A percentile compares a stretch with the other conserved stretches of the same genome.
phyloP scores from a whole-genome alignment of 2,113 vertebrate species.

The Alces alces region DNA sequence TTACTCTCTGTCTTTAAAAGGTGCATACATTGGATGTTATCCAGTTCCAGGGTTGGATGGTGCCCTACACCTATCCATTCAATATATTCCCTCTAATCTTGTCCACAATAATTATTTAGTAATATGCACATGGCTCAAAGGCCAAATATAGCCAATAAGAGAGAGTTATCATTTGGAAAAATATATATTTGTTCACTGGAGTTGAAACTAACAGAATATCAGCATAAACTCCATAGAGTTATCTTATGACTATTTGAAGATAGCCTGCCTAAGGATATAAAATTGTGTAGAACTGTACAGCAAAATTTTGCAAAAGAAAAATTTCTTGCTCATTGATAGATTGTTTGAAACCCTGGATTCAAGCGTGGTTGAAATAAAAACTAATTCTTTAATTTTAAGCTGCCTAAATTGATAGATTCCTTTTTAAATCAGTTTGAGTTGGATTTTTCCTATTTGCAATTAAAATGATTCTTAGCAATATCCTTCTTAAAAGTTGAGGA shows the following conservation, averaged over 20 bases:
- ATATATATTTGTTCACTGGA: not conserved
- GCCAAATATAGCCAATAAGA: not conserved
- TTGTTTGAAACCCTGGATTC: not conserved
- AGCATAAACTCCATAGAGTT: not conserved
- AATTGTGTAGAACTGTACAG: not conserved
- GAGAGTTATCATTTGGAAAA: not conserved
- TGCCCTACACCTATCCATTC: not conserved
- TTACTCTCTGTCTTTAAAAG: not conserved
- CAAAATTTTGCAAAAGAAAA: not conserved
- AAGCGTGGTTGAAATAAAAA: not conserved
- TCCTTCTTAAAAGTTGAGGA: not conserved
- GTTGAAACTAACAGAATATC: not conserved
- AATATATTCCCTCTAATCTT: not conserved
- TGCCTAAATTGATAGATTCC: not conserved
- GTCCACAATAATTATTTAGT: not conserved
- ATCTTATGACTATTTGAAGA: not conserved
- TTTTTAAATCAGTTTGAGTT: not conserved
- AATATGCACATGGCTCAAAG: not conserved
- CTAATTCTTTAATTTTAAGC: not conserved
- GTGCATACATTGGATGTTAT: not conserved
- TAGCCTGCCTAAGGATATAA: no score
- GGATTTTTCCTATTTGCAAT: not conserved
- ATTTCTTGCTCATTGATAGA: not conserved
- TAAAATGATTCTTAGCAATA: not conserved
- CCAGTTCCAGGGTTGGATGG: not conserved